Evolutionary conservation across 2,888 invertebrate genomes (phyloP).

Genomic region (Lithophane socia): DNA sequence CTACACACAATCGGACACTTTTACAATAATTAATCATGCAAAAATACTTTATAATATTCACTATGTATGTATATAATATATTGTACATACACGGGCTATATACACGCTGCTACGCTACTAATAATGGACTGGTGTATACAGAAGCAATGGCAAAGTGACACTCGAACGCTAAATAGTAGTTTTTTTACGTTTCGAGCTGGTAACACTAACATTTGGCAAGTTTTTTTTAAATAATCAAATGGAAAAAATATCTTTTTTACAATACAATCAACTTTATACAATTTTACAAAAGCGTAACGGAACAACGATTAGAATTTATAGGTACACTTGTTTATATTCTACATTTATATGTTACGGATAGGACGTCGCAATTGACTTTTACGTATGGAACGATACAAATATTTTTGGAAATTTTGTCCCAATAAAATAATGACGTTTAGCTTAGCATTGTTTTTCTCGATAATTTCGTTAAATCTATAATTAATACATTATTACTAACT

Average conservation of each 20-base stretch:
- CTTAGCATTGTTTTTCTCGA: conserved; percentile 9
- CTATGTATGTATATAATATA: conserved; percentile 73
- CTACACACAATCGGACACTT: conserved; percentile 64
- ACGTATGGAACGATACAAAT: conserved; percentile 59
- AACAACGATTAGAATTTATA: conserved; percentile 50
- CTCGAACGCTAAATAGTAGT: conserved; percentile 53
- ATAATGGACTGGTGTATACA: conserved; percentile 73
- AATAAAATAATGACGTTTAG: conserved; percentile 51
- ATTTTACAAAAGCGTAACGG: conserved; percentile 63
- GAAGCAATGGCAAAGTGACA: conserved; percentile 61
- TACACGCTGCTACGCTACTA: conserved; percentile 62
- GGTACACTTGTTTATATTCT: conserved; percentile 40
- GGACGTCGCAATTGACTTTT: conserved; percentile 70
- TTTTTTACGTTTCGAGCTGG: conserved; percentile 55
- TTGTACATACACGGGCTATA: conserved; percentile 70
- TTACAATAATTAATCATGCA: conserved; percentile 75
- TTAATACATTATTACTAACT: conserved; percentile 32
- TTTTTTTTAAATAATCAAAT: conserved; percentile 54
- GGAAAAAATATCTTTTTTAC: conserved; percentile 59
- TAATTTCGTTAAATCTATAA: conserved; percentile 22
- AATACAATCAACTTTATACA: conserved; percentile 62
- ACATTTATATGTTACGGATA: conserved; percentile 23
- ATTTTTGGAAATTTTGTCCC: conserved; percentile 25
- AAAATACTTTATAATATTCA: conserved; percentile 77
- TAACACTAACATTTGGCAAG: conserved; percentile 68